A percentile compares a stretch with the other conserved stretches of the same genome.
These are phyloP conservation scores for Blastobasis adustella DNA, from an alignment of 2,888 invertebrate genomes.

Conservation along the genomic window DNA sequence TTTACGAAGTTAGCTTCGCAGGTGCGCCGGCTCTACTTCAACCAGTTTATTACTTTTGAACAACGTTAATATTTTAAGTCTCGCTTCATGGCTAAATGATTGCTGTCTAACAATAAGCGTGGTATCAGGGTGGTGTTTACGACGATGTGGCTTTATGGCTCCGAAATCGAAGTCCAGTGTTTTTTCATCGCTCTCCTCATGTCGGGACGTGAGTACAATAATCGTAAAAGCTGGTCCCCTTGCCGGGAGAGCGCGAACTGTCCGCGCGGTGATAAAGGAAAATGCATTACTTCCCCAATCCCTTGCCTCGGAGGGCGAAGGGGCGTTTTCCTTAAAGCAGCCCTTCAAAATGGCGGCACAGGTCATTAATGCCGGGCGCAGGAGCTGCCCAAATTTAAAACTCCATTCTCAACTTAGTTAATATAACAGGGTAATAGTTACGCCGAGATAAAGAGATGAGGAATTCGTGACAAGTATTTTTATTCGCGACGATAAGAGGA, in stretches of 20 bases:
- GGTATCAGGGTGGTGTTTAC: too few species aligned
- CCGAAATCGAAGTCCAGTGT: conserved; percentile 35
- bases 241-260: conserved; percentile 52
- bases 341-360: conserved; percentile 60
- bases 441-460: conserved; percentile 28
- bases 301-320: conserved; percentile 32
- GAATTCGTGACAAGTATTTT: conserved; percentile 26
- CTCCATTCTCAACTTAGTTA: conserved; percentile 52
- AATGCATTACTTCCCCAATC: conserved; percentile 68
- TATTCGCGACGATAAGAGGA: conserved; percentile 13
- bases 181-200: conserved; percentile 49
- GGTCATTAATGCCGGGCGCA: conserved; percentile 59
- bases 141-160: conserved; percentile 23
- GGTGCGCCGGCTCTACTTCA: too few species aligned
- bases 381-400: conserved; percentile 56
- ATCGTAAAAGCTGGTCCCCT: conserved; percentile 66
- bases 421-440: conserved; percentile 21
- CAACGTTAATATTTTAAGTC: too few species aligned
- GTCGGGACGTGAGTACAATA: conserved; percentile 60
- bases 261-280: conserved; percentile 68
- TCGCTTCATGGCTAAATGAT: too few species aligned
- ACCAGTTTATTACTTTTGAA: too few species aligned
- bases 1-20: too few species aligned
- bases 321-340: conserved; percentile 57
- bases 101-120: too few species aligned